Percentiles rank a stretch among this genome's conserved stretches.
phyloP scores from a whole-genome alignment of 2,888 invertebrate species.

The Drosophila affinis region DNA sequence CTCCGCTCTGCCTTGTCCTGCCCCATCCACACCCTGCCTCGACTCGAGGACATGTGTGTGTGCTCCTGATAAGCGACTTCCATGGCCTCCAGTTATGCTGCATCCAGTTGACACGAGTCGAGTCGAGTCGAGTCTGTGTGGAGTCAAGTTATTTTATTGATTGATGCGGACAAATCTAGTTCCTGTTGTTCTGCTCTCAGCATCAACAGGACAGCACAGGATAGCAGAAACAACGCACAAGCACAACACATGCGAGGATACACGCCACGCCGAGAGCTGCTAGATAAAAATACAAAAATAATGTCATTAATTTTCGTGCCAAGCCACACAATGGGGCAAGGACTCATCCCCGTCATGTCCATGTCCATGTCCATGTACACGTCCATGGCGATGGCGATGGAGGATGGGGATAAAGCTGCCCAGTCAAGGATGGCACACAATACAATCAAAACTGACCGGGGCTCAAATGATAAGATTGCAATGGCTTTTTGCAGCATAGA shows the following conservation, averaged over 20 bases:
- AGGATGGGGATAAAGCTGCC: too few species aligned
- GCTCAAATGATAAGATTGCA: slow-evolving; percentile 21
- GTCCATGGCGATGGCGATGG: too few species aligned
- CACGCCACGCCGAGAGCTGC: too few species aligned
- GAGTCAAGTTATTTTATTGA: slow-evolving; percentile 46
- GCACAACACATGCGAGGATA: neutral
- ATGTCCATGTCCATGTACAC: too few species aligned
- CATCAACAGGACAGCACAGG: neutral
- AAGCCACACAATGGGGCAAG: slow-evolving; percentile 7
- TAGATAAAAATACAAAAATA: too few species aligned
- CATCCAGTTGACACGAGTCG: slow-evolving; percentile 19
- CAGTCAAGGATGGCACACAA: neutral
- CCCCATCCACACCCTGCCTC: slow-evolving; percentile 15
- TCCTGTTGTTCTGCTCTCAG: neutral
- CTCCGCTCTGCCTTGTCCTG: slow-evolving; percentile 23
- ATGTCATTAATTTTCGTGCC: slow-evolving; percentile 36
- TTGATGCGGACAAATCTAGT: slow-evolving; percentile 48
- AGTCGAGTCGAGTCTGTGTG: slow-evolving; percentile 9
- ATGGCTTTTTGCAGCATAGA: too few species aligned
- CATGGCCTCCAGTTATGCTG: slow-evolving; percentile 10
- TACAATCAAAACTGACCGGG: too few species aligned
- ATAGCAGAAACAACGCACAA: too few species aligned
- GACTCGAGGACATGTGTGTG: neutral
- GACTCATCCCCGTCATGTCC: too few species aligned
- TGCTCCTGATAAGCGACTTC: slow-evolving; percentile 12